Percentiles rank a stretch among this genome's conserved stretches.
phyloP scores from a whole-genome alignment of 2,888 invertebrate species.

The Sympetrum striolatum region DNA sequence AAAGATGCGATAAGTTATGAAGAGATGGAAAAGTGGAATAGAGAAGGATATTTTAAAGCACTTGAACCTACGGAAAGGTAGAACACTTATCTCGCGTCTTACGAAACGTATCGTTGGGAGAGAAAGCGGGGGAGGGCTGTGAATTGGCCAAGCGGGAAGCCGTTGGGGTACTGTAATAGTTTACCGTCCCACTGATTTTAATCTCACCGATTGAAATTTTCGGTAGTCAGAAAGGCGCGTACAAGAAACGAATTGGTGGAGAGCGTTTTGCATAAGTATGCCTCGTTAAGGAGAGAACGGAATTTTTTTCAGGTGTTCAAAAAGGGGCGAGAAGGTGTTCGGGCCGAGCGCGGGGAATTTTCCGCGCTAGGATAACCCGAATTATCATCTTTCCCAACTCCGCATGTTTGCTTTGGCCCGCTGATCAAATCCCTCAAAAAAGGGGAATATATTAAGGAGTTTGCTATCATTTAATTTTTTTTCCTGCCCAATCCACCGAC shows the following conservation, averaged over 20 bases:
- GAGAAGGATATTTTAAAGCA: too few relatives aligned
- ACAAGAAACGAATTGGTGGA: background rate
- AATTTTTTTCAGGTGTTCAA: background rate
- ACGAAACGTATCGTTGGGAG: background rate
- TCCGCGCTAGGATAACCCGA: background rate
- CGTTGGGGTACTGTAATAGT: background rate
- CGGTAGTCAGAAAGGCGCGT: background rate
- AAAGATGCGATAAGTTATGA: too few relatives aligned
- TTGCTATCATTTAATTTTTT: background rate
- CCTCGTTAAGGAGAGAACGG: background rate
- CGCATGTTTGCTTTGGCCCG: conserved; percentile 10
- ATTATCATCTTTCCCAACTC: conserved; percentile 18
- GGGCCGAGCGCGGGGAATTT: background rate
- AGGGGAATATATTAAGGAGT: conserved; percentile 14
- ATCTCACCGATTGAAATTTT: conserved; percentile 28
- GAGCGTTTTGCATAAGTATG: conserved; percentile 34
- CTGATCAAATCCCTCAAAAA: conserved; percentile 17
- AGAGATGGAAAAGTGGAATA: too few relatives aligned
- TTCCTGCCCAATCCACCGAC: background rate
- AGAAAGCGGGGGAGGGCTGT: background rate
- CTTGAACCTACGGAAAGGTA: too few relatives aligned
- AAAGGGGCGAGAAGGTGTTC: background rate
- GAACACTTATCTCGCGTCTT: too few relatives aligned
- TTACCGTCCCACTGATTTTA: background rate
- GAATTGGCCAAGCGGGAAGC: background rate